Conservation (phyloP, 2,113 vertebrate genomes). For the Neogale vison region DNA sequence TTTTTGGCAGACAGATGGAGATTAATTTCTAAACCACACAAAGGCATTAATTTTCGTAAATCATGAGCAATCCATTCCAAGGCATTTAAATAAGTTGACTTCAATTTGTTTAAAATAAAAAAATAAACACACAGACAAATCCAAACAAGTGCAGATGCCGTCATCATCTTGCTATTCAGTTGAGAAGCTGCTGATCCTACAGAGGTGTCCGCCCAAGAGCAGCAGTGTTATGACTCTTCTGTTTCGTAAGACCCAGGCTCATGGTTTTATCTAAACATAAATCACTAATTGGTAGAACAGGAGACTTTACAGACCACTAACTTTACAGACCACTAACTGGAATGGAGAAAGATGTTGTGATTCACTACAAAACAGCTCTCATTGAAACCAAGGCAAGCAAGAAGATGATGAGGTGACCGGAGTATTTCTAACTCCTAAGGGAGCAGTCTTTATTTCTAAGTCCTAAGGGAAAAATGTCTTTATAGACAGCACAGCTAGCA, state of each 20-base stretch:
- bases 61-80: constrained; percentile 54
- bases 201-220: not conserved
- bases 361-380: constrained; percentile 26
- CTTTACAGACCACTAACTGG: not conserved
- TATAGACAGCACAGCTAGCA: not conserved
- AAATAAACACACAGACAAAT: constrained; percentile 54
- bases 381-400: constrained; percentile 38
- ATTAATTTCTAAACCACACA: constrained; percentile 61
- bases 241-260: not conserved
- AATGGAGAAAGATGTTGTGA: constrained; percentile 5
- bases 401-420: not conserved
- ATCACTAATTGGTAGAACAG: not conserved
- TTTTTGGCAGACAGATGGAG: constrained; percentile 69
- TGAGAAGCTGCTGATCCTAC: constrained; percentile 4
- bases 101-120: constrained; percentile 63
- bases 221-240: not conserved
- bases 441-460: constrained; percentile 45
- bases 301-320: constrained; percentile 4
- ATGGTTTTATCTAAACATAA: not conserved
- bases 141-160: constrained; percentile 51
- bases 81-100: constrained; percentile 62
- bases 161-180: not conserved
- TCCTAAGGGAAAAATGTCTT: constrained; percentile 17
- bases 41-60: constrained; percentile 70
- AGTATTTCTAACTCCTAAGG: constrained; percentile 17